These are phyloP conservation scores for Flexamia atlantica DNA, from an alignment of 2,888 invertebrate genomes.

Conservation along the genomic window DNA sequence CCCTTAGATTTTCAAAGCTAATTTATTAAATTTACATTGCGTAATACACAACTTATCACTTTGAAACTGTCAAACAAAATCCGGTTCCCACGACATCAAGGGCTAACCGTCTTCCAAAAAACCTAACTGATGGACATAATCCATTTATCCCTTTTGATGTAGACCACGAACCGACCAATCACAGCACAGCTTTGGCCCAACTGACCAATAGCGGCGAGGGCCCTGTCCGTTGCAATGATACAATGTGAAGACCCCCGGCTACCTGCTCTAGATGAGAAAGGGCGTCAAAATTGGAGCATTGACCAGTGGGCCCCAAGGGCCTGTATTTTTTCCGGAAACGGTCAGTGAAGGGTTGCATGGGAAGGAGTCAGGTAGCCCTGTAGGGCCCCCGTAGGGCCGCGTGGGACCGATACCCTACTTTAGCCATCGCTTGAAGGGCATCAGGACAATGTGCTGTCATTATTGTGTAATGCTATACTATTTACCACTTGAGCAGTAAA, in stretches of 20 bases:
- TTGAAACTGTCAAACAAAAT: no score
- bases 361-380: slow-evolving; percentile 23
- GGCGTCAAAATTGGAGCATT: slow-evolving; percentile 49
- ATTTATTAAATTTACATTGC: no score
- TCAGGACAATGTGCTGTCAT: no score
- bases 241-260: slow-evolving; percentile 46
- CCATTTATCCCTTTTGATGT: slow-evolving; percentile 16
- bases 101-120: slow-evolving; percentile 11
- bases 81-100: neutral
- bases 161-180: neutral
- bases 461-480: no score
- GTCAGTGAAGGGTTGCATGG: slow-evolving; percentile 47
- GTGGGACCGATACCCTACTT: neutral
- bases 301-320: slow-evolving; percentile 32
- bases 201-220: neutral
- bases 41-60: no score
- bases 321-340: slow-evolving; percentile 56
- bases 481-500: no score
- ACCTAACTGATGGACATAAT: slow-evolving; percentile 21
- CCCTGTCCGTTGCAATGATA: slow-evolving; percentile 29
- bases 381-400: neutral
- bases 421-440: no score
- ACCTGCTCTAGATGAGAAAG: slow-evolving; percentile 31
- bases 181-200: neutral
- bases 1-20: no score